Evolutionary conservation across 2,888 invertebrate genomes (phyloP).

Genomic region (Heliconius aoede): DNA sequence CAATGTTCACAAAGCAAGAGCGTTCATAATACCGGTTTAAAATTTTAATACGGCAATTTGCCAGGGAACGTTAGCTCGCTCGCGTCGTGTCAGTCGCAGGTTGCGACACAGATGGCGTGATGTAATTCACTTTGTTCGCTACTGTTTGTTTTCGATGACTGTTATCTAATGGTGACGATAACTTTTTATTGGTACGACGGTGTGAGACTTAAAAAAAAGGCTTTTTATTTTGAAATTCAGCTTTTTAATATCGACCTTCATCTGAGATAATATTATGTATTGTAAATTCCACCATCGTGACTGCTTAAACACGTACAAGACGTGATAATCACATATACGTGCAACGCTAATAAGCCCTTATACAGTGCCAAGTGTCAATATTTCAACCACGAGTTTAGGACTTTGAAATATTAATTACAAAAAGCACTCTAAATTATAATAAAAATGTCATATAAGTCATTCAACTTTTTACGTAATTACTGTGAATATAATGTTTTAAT

Average conservation of each 20-base stretch:
- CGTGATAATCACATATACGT: conserved; percentile 16
- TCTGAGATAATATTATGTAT: neutral
- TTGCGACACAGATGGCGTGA: conserved; percentile 53
- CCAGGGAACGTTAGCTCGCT: conserved; percentile 55
- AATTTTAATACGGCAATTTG: conserved; percentile 71
- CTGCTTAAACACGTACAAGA: conserved; percentile 15
- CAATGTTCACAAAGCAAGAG: conserved; percentile 55
- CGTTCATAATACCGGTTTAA: conserved; percentile 68
- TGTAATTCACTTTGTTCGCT: conserved; percentile 50
- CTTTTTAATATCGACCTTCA: neutral
- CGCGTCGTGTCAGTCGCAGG: neutral
- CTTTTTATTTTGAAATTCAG: neutral
- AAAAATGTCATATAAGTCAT: neutral
- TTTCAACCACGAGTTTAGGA: conserved; percentile 1
- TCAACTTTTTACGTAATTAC: conserved; percentile 33
- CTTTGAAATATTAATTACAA: conserved; percentile 8
- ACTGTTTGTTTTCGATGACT: conserved; percentile 45
- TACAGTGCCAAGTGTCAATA: neutral
- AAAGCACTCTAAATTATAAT: neutral
- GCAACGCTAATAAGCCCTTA: conserved; percentile 21
- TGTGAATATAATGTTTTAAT: conserved; percentile 60
- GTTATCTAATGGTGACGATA: conserved; percentile 44
- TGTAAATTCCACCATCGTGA: conserved; percentile 4
- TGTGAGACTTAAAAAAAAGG: conserved; percentile 19
- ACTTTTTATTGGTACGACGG: conserved; percentile 34